Conservation (phyloP, 2,113 vertebrate genomes). For the Zosterops pallidus region DNA sequence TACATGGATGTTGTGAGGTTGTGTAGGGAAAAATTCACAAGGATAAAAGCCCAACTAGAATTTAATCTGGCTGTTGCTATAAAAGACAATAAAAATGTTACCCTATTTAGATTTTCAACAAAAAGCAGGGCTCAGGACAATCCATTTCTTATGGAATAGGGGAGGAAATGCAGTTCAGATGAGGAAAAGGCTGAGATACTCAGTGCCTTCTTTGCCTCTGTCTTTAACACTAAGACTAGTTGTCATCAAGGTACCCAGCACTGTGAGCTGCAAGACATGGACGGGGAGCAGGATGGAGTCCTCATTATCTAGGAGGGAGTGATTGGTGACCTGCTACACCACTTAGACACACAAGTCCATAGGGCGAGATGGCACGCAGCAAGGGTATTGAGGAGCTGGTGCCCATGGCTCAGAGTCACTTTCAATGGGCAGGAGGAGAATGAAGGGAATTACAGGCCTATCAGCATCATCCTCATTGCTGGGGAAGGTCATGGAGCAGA, state of each 20-base stretch:
- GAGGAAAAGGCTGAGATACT: neutral
- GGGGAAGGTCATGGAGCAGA: neutral
- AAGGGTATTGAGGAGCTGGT: neutral
- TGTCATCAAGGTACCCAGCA: neutral
- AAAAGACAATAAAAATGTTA: neutral
- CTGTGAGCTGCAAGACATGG: accelerated
- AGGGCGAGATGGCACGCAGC: neutral
- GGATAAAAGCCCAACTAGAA: neutral
- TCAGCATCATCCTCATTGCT: neutral
- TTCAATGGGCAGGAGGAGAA: neutral
- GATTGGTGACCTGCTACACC: neutral
- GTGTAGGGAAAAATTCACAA: neutral
- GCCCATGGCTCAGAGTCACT: neutral
- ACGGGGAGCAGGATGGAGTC: neutral
- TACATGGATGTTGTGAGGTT: neutral
- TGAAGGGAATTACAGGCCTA: neutral
- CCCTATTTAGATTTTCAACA: neutral
- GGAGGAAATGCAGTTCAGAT: neutral
- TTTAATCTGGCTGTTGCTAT: neutral
- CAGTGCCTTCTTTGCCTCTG: neutral
- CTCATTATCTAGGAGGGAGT: too few species aligned
- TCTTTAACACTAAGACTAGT: neutral
- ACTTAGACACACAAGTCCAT: neutral
- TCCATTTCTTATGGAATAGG: neutral
- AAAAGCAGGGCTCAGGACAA: neutral